These are phyloP conservation scores for Drosophila takahashii DNA, from an alignment of 1,140 invertebrate species.

Conservation along the genomic window DNA sequence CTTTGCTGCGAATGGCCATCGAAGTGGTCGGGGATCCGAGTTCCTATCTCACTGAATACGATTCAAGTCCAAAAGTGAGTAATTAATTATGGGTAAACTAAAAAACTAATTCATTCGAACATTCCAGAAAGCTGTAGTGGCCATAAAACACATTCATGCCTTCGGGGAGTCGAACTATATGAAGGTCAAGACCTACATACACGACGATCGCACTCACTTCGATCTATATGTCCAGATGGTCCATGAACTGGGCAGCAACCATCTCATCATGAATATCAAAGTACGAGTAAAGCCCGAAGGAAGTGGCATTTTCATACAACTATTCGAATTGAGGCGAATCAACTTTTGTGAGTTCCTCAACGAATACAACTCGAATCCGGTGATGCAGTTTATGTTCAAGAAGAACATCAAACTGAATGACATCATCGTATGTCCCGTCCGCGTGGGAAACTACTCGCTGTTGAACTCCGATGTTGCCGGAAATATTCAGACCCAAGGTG, in stretches of 20 bases:
- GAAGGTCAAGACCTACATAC: slow-evolving; percentile 14
- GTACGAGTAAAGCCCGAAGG: slow-evolving; percentile 20
- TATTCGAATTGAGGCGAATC: slow-evolving; percentile 33
- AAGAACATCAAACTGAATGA: slow-evolving; percentile 25
- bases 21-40: not conserved
- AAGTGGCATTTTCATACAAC: not conserved
- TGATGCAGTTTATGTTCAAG: slow-evolving; percentile 36
- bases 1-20: not conserved
- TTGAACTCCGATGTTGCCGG: slow-evolving; percentile 10
- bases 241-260: slow-evolving; percentile 41
- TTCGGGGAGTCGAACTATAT: slow-evolving; percentile 38
- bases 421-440: slow-evolving; percentile 35
- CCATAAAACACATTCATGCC: slow-evolving; percentile 21
- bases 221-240: slow-evolving; percentile 30
- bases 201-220: slow-evolving; percentile 33
- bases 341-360: slow-evolving; percentile 49
- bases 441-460: slow-evolving; percentile 40
- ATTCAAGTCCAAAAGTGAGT: slow-evolving; percentile 5
- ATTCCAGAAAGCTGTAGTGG: slow-evolving; percentile 12
- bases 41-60: not conserved
- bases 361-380: slow-evolving; percentile 30
- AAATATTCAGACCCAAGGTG: slow-evolving; percentile 24
- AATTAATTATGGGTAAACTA: not conserved
- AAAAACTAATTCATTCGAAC: accelerated
- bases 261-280: slow-evolving; percentile 45